Percentiles rank a stretch among this genome's conserved stretches.
Conservation (phyloP, 2,797 vertebrate genomes). For the Anguilla pacifica region DNA sequence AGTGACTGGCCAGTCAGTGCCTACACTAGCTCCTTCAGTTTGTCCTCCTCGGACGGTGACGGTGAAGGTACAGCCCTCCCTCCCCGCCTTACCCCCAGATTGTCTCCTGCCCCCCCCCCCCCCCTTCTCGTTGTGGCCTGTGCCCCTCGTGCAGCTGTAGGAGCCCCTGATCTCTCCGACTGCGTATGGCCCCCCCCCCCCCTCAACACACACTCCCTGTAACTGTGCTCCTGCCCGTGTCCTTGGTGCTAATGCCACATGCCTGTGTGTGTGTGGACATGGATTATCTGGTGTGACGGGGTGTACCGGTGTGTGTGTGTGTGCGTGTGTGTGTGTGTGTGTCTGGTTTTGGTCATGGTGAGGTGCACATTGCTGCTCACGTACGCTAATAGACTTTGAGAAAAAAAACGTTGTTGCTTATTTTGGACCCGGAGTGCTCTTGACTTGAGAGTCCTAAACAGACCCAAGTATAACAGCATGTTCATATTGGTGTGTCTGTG, state of each 20-base stretch:
- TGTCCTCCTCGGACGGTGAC: conserved; percentile 81
- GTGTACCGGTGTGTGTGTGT: no score
- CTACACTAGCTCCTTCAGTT: conserved; percentile 87
- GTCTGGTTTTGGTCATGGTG: background rate
- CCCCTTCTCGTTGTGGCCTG: background rate
- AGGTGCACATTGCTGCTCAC: background rate
- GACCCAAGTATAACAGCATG: background rate
- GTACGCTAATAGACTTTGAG: no score
- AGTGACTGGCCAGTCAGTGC: conserved; percentile 89
- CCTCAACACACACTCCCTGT: background rate
- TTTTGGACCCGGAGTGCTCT: no score
- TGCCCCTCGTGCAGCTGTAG: background rate
- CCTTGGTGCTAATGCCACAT: background rate
- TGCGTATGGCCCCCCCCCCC: background rate
- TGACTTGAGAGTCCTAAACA: background rate
- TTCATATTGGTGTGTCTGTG: background rate
- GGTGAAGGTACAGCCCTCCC: conserved; percentile 71
- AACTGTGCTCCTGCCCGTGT: background rate
- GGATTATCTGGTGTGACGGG: background rate
- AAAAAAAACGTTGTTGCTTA: no score
- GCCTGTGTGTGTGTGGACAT: background rate
- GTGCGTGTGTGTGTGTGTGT: no score
- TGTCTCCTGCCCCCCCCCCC: background rate
- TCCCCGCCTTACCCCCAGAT: background rate
- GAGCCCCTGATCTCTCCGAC: no score